phyloP scores from a whole-genome alignment of 2,113 vertebrate species.

The Oxyruncus cristatus region DNA sequence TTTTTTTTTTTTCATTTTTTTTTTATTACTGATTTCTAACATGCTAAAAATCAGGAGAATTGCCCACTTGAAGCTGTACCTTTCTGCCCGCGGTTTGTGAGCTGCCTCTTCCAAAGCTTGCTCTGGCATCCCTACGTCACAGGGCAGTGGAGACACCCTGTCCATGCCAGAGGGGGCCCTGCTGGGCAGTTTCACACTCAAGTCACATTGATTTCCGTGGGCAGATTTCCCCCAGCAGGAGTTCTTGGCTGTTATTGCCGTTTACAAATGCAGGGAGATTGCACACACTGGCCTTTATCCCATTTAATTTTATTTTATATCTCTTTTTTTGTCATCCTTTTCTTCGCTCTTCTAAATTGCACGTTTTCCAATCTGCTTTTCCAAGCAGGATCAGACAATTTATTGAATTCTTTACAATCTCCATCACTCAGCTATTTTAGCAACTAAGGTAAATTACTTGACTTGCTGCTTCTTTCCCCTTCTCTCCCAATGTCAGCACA shows the following conservation, averaged over 20 bases:
- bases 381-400: not conserved
- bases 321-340: not conserved
- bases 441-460: not conserved
- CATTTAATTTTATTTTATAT: not conserved
- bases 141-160: not conserved
- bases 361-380: not conserved
- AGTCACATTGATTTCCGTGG: constrained; percentile 33
- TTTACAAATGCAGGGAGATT: not conserved
- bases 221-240: constrained; percentile 40
- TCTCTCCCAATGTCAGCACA: not conserved
- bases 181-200: constrained; percentile 48
- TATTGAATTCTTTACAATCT: not conserved
- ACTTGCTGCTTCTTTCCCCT: not conserved
- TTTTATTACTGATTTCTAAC: not conserved
- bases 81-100: not conserved
- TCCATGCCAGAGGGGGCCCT: not conserved
- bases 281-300: accelerated
- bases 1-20: not conserved
- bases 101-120: not conserved
- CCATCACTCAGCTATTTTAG: not conserved
- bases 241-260: not conserved
- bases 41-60: not conserved
- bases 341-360: not conserved
- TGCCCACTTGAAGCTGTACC: not conserved
- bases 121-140: not conserved